phyloP scores from a whole-genome alignment of 2,888 invertebrate genomes.

The Scotopteryx bipunctaria region DNA sequence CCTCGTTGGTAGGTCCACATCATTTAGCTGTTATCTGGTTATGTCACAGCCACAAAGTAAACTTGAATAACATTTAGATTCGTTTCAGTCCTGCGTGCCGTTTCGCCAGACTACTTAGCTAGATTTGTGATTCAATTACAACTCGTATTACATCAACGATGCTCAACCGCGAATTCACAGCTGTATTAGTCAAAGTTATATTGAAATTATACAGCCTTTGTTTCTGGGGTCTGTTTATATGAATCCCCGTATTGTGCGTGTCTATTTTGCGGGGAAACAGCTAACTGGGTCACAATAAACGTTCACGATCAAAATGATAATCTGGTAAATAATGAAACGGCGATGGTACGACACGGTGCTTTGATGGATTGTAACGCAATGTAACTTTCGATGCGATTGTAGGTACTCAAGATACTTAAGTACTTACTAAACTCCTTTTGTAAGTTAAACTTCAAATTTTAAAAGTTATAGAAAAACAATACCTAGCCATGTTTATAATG shows the following conservation, averaged over 20 bases:
- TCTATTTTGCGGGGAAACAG: slow-evolving; percentile 50
- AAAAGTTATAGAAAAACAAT: too few relatives aligned
- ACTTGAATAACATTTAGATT: slow-evolving; percentile 13
- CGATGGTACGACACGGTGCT: slow-evolving; percentile 47
- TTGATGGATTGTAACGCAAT: slow-evolving; percentile 36
- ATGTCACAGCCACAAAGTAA: slow-evolving; percentile 11
- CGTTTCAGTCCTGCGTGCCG: slow-evolving; percentile 24
- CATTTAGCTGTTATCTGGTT: slow-evolving; percentile 6
- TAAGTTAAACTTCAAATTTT: too few relatives aligned
- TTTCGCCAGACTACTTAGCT: slow-evolving; percentile 7
- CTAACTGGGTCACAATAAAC: slow-evolving; percentile 72
- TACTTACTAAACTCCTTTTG: too few relatives aligned
- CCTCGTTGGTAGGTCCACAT: background rate
- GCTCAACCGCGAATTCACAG: slow-evolving; percentile 9
- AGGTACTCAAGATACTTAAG: too few relatives aligned
- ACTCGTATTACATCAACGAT: background rate
- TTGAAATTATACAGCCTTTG: slow-evolving; percentile 31
- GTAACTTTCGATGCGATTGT: slow-evolving; percentile 24
- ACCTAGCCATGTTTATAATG: too few relatives aligned
- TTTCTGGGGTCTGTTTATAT: slow-evolving; percentile 27
- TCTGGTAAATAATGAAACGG: slow-evolving; percentile 62
- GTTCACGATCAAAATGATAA: slow-evolving; percentile 70
- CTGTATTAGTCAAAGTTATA: slow-evolving; percentile 33
- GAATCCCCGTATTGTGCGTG: slow-evolving; percentile 55
- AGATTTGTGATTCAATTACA: slow-evolving; percentile 20